Evolutionary conservation across 2,888 invertebrate species (phyloP).

Genomic region (Nebria salina): DNA sequence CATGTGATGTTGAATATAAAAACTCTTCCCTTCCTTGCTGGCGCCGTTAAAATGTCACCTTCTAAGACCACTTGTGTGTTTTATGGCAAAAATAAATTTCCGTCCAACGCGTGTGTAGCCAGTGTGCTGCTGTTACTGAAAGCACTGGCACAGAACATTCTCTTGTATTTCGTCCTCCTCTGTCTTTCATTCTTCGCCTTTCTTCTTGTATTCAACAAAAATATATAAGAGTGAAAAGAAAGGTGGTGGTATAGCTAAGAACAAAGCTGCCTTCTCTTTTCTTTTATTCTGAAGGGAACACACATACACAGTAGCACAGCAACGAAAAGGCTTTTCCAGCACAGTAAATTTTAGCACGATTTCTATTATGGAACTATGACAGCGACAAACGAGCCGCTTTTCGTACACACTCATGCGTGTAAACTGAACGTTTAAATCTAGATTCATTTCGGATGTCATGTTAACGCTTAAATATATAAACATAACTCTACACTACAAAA

Average conservation of each 20-base stretch:
- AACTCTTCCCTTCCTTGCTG: background rate
- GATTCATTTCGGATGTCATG: conserved; percentile 34
- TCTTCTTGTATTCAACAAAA: conserved; percentile 12
- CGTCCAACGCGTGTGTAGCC: conserved; percentile 52
- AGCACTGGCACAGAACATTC: conserved; percentile 41
- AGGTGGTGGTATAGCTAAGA: conserved; percentile 34
- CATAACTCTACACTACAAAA: background rate
- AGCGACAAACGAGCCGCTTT: conserved; percentile 45
- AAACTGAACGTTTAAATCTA: conserved; percentile 44
- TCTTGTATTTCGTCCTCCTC: conserved; percentile 21
- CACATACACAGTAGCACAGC: background rate
- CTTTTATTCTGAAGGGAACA: background rate
- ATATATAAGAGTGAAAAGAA: conserved; percentile 9
- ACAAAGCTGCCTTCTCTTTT: conserved; percentile 32
- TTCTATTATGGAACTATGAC: conserved; percentile 47
- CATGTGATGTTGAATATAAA: conserved; percentile 14
- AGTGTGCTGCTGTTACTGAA: conserved; percentile 45
- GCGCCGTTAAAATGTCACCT: conserved; percentile 56
- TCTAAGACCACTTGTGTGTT: conserved; percentile 55
- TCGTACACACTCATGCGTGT: conserved; percentile 46
- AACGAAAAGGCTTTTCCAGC: conserved; percentile 31
- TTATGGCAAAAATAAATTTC: conserved; percentile 57
- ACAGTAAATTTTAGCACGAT: conserved; percentile 46
- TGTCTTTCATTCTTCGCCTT: background rate
- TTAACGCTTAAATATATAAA: background rate